These are phyloP conservation scores for Unio delphinus DNA, from an alignment of 2,888 invertebrate genomes.

Conservation along the genomic window DNA sequence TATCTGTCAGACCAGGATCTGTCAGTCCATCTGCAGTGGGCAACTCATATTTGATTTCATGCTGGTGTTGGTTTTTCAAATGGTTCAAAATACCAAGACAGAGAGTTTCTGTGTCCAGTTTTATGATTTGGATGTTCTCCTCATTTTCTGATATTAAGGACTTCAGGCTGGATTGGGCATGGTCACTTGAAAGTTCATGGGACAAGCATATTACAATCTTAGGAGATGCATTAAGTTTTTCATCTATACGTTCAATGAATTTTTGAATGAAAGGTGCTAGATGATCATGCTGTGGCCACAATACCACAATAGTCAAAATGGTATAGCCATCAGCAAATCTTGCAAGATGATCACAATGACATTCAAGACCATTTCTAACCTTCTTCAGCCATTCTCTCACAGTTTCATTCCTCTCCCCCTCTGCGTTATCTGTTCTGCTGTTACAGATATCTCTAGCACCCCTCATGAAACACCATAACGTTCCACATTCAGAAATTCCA, in stretches of 20 bases:
- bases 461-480: slow-evolving; percentile 33
- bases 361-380: slow-evolving; percentile 12
- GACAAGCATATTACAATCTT: slow-evolving; percentile 8
- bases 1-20: slow-evolving; percentile 13
- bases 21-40: slow-evolving; percentile 12
- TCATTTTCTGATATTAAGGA: slow-evolving; percentile 2
- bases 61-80: not conserved
- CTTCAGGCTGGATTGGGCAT: slow-evolving; percentile 1
- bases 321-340: slow-evolving; percentile 28
- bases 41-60: slow-evolving; percentile 9
- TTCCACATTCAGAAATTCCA: slow-evolving; percentile 17
- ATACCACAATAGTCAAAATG: slow-evolving; percentile 18
- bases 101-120: slow-evolving; percentile 5
- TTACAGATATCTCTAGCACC: slow-evolving; percentile 24
- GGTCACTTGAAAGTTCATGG: slow-evolving; percentile 2
- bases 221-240: slow-evolving; percentile 9
- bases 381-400: slow-evolving; percentile 12
- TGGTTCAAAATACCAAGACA: slow-evolving; percentile 8
- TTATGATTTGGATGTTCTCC: slow-evolving; percentile 8
- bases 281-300: slow-evolving; percentile 22
- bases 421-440: slow-evolving; percentile 8
- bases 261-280: slow-evolving; percentile 8
- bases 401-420: too few species aligned
- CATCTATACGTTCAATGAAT: slow-evolving; percentile 9
- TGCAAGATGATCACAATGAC: slow-evolving; percentile 13